Base-by-base conservation (phyloP, 2,888 invertebrate genomes). In the Syrphus vitripennis region DNA sequence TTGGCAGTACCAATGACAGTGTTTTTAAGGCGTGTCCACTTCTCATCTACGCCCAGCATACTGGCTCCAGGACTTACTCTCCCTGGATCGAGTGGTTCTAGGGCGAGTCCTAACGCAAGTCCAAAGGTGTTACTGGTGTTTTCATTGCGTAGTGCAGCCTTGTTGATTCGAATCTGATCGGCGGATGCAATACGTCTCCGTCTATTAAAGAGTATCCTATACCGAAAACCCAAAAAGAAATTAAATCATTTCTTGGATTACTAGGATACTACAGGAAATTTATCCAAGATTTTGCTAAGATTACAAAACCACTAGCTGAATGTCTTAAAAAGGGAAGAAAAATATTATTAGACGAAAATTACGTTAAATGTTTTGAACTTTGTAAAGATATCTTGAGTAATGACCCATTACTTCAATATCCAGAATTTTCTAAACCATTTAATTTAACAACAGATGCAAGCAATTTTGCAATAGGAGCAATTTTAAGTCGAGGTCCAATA, bases 221-320 rank as follows among this genome's bases (percentile, higher is more conserved):
- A 16, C 84, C 61, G 2, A 40, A 19, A 6, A 59, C 74, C 7
- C 69, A 67, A 61, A 88, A 84, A 42, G 53, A 88, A 71, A 77
- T 89, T 5, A 71, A 88, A 74, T 59, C 74, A 2, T 88, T 88
- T 48, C 63, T 87, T 12, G 83, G 87, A 10, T 21, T 88, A 76
- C 76, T n/a, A n/a, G n/a, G n/a, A n/a, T n/a, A n/a, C n/a, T n/a
- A n/a, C n/a, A n/a, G n/a, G n/a, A n/a, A n/a, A 34, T 88, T 88
- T 63, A 78, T 89, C 10, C 78, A 61, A 6, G 50, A 50, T 4
- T 50, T 50, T n/a, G 12, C 50, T 9, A 50, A 26, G 26, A 10
- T 50, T 10, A 50, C 24, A 50, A 50, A 50, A 26, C 50, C 50
- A 24, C 3, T 50, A 21, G 26, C 50, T 21, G 50, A 50, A 24